These are phyloP conservation scores for Camponotus pennsylvanicus DNA, from an alignment of 1,140 invertebrate species.

Conservation along the genomic window DNA sequence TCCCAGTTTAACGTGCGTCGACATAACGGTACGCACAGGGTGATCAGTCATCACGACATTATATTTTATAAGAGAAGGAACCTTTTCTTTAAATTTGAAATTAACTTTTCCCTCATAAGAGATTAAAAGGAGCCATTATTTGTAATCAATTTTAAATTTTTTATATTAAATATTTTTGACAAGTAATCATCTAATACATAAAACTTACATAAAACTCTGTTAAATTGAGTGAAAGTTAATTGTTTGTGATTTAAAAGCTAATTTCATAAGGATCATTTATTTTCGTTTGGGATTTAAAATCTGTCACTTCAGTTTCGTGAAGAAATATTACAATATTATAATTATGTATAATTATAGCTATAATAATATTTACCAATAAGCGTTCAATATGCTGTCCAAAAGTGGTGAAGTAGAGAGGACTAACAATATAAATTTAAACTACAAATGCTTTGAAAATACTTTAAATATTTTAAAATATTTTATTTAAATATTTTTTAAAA, in stretches of 20 bases:
- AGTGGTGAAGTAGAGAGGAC: background rate
- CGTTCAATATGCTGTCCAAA: background rate
- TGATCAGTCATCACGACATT: constrained; percentile 5
- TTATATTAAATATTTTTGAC: background rate
- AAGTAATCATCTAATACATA: background rate
- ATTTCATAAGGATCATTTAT: background rate
- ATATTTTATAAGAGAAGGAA: background rate
- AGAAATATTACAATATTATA: background rate
- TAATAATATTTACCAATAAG: background rate
- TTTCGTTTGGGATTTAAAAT: background rate
- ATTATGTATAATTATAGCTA: background rate
- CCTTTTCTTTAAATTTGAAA: background rate
- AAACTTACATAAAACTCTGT: background rate
- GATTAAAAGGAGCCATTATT: background rate
- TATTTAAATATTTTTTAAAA: too few relatives aligned
- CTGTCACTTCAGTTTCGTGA: background rate
- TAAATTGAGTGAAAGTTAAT: background rate
- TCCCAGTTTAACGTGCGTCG: constrained; percentile 37
- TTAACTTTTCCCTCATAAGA: background rate
- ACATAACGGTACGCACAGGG: constrained; percentile 38
- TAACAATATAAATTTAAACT: background rate
- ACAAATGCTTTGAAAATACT: too few relatives aligned
- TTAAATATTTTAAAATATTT: too few relatives aligned
- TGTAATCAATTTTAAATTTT: background rate
- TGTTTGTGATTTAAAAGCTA: background rate